Evolutionary conservation across 2,888 invertebrate genomes (phyloP), one percentile per base, ranked within the genome.

Genomic region (Heteropelma amictum): DNA sequence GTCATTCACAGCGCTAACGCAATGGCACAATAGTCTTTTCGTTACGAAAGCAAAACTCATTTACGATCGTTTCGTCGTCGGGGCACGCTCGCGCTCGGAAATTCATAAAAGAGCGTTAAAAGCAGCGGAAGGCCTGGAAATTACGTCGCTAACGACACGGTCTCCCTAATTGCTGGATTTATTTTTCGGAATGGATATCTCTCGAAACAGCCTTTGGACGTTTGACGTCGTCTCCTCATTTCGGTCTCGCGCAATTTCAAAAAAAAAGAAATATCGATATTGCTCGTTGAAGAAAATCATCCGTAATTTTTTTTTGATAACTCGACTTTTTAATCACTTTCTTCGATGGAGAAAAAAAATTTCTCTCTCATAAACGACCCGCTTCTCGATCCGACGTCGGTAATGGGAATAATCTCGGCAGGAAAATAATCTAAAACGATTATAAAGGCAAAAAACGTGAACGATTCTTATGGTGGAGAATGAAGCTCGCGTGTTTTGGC

Each of bases 401-500:
- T 12, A 26, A 12, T 28, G 21, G 14, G 8, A n/a, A 5, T 12
- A 14, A 6, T 7, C 26, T 51, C 14, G 1, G 7, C 10, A 6
- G n/a, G 4, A 30, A 51, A 17, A 7, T 14, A 3, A 12, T 17
- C 17, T 30, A 10, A 30, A 53, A 5, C 21, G 35, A 35, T 38
- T 54, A 3, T 6, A 7, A 26, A 2, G 4, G 1, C 12, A 28
- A 19, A 58, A 42, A 42, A 6, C 10, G 26, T 10, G 54, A 54
- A 8, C 8, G 3, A 23, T 38, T 3, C 5, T 26, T 17, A 30
- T 19, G 30, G 30, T 33, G n/a, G 12, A n/a, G 4, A 8, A 53
- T 0, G 45, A 40, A 51, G 51, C 30, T 35, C 28, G 49, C 14
- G 47, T 51, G 65, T 14, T 47, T 26, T 38, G 60, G 69, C 61